Base-by-base conservation (phyloP, 2,888 invertebrate species). In the Zeuzera pyrina region DNA sequence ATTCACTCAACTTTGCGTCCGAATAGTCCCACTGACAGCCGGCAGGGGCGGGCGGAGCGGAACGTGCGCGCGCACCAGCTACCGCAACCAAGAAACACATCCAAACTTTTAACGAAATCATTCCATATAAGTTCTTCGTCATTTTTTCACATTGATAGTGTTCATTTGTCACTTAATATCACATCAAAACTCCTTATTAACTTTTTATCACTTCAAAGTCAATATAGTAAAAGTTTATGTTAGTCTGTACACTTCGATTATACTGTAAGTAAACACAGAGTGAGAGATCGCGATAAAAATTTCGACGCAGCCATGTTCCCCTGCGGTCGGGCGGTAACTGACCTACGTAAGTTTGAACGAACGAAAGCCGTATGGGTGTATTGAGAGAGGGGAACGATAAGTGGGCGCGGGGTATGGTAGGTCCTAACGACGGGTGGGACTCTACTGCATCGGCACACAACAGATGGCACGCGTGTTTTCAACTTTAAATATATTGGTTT, bases 21-120 rank as follows among this genome's bases (percentile, higher is more conserved):
- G 84, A 78, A 64, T 84, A 81, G 68, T 87, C 87, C 92, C 91
- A 91, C 64, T 89, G 88, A 84, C 92, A 92, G 67, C 90, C 91
- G 68, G 84, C 85, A 49, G 91, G 91, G 57, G 89, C 87, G 74
- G 83, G 81, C 73, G 77, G 79, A 71, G 78, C 81, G 45, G 79
- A 65, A 33, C 74, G 74, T 81, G 81, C 83, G 83, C 81, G 83
- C 83, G 83, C 83, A 81, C 70, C 70, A 48, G 60, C 66, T 69
- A 74, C 61, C n/a, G n/a, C n/a, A 58, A 71, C 51, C 41, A 66
- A 57, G 59, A 78, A 72, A 70, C 72, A 83, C 64, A 83, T 76
- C 81, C 74, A 81, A 81, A 81, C 73, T 83, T 83, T 83, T 70
- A 81, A 73, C 70, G 65, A 74, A 81, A 74, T 57, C 83, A 83